phyloP scores from a whole-genome alignment of 1,140 invertebrate species.

The Andricus grossulariae region DNA sequence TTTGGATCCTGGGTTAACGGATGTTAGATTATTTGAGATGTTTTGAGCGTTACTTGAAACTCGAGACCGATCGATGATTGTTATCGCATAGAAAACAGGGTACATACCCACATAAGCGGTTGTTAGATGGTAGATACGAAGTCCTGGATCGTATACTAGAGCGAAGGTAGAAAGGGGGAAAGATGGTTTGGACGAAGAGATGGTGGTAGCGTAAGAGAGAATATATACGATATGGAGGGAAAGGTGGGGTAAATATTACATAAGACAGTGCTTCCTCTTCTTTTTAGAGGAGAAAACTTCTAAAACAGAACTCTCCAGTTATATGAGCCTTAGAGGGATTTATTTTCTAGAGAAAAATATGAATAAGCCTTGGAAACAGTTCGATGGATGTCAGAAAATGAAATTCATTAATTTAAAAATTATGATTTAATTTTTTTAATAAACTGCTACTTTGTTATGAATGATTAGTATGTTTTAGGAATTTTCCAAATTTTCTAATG shows the following conservation, averaged over 20 bases:
- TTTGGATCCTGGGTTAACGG: not conserved
- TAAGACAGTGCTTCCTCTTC: conserved; percentile 66
- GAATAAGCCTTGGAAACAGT: too few relatives aligned
- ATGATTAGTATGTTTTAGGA: too few relatives aligned
- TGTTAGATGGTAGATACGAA: conserved; percentile 40
- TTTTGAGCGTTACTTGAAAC: not conserved
- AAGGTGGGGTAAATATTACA: conserved; percentile 67
- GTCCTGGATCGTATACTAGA: not conserved
- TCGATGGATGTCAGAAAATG: not conserved
- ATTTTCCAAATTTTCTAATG: too few relatives aligned
- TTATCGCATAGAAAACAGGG: conserved; percentile 52
- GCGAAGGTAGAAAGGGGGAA: not conserved
- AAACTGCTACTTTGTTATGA: too few relatives aligned
- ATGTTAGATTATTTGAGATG: conserved; percentile 16
- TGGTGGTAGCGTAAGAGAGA: conserved; percentile 52
- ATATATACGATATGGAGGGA: conserved; percentile 46
- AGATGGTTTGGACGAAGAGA: conserved; percentile 41
- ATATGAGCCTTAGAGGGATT: not conserved
- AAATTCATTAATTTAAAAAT: not conserved
- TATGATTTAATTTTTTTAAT: too few relatives aligned
- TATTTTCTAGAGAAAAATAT: not conserved
- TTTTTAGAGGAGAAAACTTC: conserved; percentile 37
- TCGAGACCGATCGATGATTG: conserved; percentile 33
- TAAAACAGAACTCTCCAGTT: not conserved
- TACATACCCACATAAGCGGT: conserved; percentile 47